Evolutionary conservation across 2,888 invertebrate species (phyloP).

Genomic region (Meliscaeva auricollis): DNA sequence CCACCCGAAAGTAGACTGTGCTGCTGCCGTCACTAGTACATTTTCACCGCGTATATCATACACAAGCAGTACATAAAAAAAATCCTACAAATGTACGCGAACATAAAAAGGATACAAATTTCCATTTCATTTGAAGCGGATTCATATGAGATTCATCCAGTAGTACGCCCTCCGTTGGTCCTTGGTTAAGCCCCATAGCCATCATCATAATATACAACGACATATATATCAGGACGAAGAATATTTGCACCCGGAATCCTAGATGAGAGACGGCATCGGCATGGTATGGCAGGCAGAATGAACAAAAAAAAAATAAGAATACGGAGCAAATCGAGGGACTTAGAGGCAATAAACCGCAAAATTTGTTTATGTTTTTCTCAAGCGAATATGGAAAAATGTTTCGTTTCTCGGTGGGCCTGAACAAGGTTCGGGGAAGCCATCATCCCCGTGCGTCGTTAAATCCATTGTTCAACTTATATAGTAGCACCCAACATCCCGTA

Average conservation of each 20-base stretch:
- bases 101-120: slow-evolving; percentile 74
- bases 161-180: slow-evolving; percentile 51
- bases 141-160: slow-evolving; percentile 76
- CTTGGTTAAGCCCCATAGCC: slow-evolving; percentile 30
- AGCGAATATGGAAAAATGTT: slow-evolving; percentile 77
- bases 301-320: slow-evolving; percentile 32
- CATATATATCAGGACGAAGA: slow-evolving; percentile 38
- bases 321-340: slow-evolving; percentile 77
- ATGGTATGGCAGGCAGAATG: slow-evolving; percentile 28
- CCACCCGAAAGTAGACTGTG: slow-evolving; percentile 58
- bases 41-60: slow-evolving; percentile 74
- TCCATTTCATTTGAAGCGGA: slow-evolving; percentile 76
- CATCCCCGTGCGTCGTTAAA: slow-evolving; percentile 70
- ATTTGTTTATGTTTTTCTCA: slow-evolving; percentile 78
- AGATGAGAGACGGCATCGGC: slow-evolving; percentile 66
- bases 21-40: slow-evolving; percentile 70
- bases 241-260: slow-evolving; percentile 53
- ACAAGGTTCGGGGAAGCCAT: slow-evolving; percentile 27
- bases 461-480: slow-evolving; percentile 73
- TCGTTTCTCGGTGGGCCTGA: slow-evolving; percentile 63
- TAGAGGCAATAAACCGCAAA: slow-evolving; percentile 78
- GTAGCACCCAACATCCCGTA: slow-evolving; percentile 44
- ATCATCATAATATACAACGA: slow-evolving; percentile 35
- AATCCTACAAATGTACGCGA: slow-evolving; percentile 72
- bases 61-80: slow-evolving; percentile 67